Evolutionary conservation across 2,888 invertebrate species (phyloP).

Genomic region (Acholoe squamosa): DNA sequence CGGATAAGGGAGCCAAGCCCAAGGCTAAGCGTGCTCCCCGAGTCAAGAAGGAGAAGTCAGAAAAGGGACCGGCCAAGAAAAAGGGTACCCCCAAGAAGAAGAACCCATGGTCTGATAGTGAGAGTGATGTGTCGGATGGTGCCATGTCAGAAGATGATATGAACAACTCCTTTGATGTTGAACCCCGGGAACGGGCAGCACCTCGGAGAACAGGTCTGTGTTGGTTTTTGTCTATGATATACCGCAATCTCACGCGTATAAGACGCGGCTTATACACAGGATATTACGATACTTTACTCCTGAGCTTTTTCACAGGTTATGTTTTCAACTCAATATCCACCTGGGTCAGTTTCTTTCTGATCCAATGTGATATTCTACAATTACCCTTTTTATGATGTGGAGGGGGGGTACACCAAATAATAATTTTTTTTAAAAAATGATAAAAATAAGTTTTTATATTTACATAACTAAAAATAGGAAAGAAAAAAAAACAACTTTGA

Average conservation of each 20-base stretch:
- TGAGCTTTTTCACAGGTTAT: too few species aligned
- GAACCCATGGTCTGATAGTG: slow-evolving; percentile 80
- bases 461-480: too few species aligned
- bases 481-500: too few species aligned
- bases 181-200: slow-evolving; percentile 49
- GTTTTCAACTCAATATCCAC: too few species aligned
- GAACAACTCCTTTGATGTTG: slow-evolving; percentile 31
- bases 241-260: too few species aligned
- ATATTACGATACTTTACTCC: too few species aligned
- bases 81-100: slow-evolving; percentile 74
- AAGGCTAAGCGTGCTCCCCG: slow-evolving; percentile 33
- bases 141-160: slow-evolving; percentile 65
- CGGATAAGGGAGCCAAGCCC: neutral
- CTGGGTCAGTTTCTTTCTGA: too few species aligned
- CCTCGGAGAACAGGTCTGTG: slow-evolving; percentile 54
- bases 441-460: too few species aligned
- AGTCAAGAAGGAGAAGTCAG: slow-evolving; percentile 60
- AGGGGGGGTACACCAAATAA: too few species aligned
- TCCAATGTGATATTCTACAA: neutral
- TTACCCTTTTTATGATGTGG: neutral
- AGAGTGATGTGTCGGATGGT: slow-evolving; percentile 69
- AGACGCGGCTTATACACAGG: too few species aligned
- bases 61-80: slow-evolving; percentile 71
- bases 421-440: too few species aligned
- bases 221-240: neutral